These are phyloP conservation scores for Aphidius gifuensis DNA, from an alignment of 1,140 invertebrate genomes.

Conservation along the genomic window DNA sequence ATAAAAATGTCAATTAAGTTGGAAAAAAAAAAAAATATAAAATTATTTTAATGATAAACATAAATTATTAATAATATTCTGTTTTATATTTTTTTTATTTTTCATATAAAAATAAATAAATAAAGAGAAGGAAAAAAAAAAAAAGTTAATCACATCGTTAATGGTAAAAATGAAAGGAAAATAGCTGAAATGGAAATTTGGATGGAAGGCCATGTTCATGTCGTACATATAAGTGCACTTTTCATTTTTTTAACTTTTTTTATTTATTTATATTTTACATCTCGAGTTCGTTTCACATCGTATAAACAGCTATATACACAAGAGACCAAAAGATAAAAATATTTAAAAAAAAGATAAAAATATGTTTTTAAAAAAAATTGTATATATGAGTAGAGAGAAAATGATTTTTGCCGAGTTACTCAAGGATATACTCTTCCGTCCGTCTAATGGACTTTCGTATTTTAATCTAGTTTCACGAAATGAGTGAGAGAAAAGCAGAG, in stretches of 20 bases:
- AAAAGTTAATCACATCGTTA: background rate
- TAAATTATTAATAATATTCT: too few relatives aligned
- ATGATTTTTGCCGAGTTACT: constrained; percentile 23
- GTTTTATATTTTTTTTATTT: too few relatives aligned
- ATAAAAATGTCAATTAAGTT: too few relatives aligned
- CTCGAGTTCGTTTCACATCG: background rate
- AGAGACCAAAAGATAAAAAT: background rate
- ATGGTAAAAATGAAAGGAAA: too few relatives aligned
- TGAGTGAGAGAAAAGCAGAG: background rate
- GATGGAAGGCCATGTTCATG: background rate
- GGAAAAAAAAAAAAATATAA: too few relatives aligned
- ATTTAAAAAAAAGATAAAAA: constrained; percentile 8
- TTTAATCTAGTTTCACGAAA: constrained; percentile 16
- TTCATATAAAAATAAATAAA: too few relatives aligned
- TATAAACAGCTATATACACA: background rate
- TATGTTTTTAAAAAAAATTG: constrained; percentile 4
- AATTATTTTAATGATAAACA: too few relatives aligned
- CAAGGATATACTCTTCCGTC: constrained; percentile 25
- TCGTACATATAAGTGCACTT: background rate
- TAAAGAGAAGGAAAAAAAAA: background rate
- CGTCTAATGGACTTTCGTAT: constrained; percentile 29
- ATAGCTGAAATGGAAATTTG: background rate
- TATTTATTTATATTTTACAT: background rate
- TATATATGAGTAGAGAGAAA: constrained; percentile 20
- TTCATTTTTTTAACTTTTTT: background rate